Evolutionary conservation across 2,113 vertebrate genomes (phyloP), one percentile per base, ranked within the genome.

Genomic region (Atractosteus spatula): DNA sequence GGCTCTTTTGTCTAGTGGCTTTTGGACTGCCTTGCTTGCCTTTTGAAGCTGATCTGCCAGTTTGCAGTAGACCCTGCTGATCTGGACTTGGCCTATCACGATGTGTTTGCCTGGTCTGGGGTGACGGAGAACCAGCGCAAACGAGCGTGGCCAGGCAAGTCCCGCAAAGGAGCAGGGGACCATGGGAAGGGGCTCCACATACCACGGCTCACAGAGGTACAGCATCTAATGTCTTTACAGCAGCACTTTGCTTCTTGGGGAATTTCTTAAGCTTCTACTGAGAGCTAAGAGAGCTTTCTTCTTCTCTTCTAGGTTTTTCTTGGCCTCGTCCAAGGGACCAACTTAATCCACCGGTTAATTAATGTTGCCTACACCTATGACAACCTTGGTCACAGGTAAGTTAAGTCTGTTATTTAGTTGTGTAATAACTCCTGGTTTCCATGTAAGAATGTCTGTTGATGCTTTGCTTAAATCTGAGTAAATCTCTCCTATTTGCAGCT

Each of bases 341-440:
- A 90, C 92, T 91, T 99, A 88, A 98, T 99, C 91, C 96, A 99
- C 78, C 90, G 96, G 70, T 87, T 99, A 85, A 99, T 99, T 87
- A 98, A 96, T 76, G 96, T 99, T 91, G 96, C 97, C 80, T 99
- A 98, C 88, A 99, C 97, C 2, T 99, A 99, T 75, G 96, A 98
- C 91, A 98, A 99, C 93, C 93, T 99, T 71, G 96, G 95, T 64
- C 96, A 96, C 92, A 96, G 97, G 96, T 97, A 71, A 83, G 47
- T 29, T 29, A 29, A 29, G 29, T 29, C 29, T 29, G 29, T 29
- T 29, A 1, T 29, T 29, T 29, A 29, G 29, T 29, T 29, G 29
- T 29, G 29, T 29, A 29, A 29, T 29, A 29, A 29, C 29, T 29
- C 29, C 29, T 29, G 29, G 2, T 29, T 29, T 29, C 29, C 29